Evolutionary conservation across 2,797 vertebrate genomes (phyloP).

Genomic region (Psittacula echo): DNA sequence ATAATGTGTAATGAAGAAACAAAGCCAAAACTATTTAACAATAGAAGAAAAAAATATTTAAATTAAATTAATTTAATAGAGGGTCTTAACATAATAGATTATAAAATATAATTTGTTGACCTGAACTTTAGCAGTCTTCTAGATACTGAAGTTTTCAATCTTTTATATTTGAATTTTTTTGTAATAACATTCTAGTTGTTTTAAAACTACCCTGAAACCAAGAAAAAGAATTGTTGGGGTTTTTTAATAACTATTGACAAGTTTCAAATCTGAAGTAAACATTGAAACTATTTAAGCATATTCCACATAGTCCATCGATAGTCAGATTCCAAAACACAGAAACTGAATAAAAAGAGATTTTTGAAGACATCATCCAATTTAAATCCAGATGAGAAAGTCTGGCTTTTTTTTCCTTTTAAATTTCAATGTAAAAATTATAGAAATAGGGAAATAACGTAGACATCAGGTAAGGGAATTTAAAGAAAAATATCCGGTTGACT

Average conservation of each 20-base stretch:
- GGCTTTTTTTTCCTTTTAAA: fast-evolving
- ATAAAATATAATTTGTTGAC: not conserved
- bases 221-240: fast-evolving
- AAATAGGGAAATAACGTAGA: not conserved
- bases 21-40: not conserved
- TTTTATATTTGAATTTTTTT: not conserved
- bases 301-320: fast-evolving
- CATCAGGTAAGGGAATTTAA: not conserved
- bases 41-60: not conserved
- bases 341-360: not conserved
- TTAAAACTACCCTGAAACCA: not conserved
- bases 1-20: not conserved
- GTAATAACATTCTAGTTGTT: not conserved
- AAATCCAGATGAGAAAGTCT: not conserved
- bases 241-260: not conserved
- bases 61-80: not conserved
- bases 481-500: not conserved
- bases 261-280: not conserved
- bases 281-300: not conserved
- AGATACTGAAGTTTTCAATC: not conserved
- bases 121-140: not conserved
- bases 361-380: not conserved
- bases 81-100: not conserved
- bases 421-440: not conserved
- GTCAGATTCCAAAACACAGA: not conserved